These are phyloP conservation scores for Patella vulgata DNA, from an alignment of 1,140 invertebrate genomes.

Conservation along the genomic window DNA sequence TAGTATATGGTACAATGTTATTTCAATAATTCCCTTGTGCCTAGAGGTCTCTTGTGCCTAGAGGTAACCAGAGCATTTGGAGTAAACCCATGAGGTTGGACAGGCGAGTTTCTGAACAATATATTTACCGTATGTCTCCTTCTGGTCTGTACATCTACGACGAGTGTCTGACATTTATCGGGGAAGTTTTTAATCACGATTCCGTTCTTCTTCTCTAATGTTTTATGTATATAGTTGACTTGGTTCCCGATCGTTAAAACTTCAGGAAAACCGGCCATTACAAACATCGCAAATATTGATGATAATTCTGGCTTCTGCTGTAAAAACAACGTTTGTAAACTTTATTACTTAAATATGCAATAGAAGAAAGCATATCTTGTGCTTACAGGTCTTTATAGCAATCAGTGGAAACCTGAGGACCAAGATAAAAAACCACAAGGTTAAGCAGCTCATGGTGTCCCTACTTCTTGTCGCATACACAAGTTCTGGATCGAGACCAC, in stretches of 20 bases:
- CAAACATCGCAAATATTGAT: slow-evolving; percentile 63
- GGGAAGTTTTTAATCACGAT: slow-evolving; percentile 64
- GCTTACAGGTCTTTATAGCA: not conserved
- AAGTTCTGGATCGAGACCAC: too few relatives aligned
- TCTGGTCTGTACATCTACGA: slow-evolving; percentile 58
- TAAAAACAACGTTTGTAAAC: slow-evolving; percentile 11
- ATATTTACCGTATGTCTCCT: slow-evolving; percentile 58
- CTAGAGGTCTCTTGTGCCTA: too few relatives aligned
- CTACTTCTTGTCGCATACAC: too few relatives aligned
- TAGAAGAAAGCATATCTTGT: not conserved
- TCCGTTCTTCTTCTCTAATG: slow-evolving; percentile 54
- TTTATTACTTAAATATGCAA: not conserved
- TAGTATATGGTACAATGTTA: too few relatives aligned
- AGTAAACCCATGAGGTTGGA: too few relatives aligned
- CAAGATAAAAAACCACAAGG: not conserved
- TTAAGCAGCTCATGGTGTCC: too few relatives aligned
- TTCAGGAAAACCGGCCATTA: slow-evolving; percentile 64
- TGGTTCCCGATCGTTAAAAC: slow-evolving; percentile 60
- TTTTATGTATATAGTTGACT: slow-evolving; percentile 54
- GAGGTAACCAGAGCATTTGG: too few relatives aligned
- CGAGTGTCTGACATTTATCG: slow-evolving; percentile 59
- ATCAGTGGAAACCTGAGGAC: not conserved
- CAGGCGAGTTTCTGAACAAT: too few relatives aligned
- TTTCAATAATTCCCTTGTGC: too few relatives aligned
- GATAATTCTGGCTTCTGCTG: slow-evolving; percentile 50